phyloP scores from a whole-genome alignment of 1,140 invertebrate genomes.

The Cydia pomonella region DNA sequence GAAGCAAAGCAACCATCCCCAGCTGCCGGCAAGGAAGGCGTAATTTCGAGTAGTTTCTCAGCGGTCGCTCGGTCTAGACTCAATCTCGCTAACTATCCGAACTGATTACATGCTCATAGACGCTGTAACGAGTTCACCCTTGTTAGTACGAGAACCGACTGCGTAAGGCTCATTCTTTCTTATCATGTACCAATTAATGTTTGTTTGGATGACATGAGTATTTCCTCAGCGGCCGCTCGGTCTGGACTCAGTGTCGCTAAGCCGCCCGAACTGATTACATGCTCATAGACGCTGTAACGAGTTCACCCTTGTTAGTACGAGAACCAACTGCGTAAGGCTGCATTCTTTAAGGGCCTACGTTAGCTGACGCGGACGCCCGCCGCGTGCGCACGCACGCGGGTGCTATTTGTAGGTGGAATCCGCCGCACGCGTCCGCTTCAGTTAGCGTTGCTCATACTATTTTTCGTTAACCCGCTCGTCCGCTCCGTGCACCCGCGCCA shows the following conservation, averaged over 20 bases:
- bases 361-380: too few species aligned
- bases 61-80: neutral
- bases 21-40: too few species aligned
- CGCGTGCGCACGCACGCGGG: too few species aligned
- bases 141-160: slow-evolving; percentile 1
- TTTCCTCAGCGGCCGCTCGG: neutral
- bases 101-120: slow-evolving; percentile 29
- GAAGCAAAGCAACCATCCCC: too few species aligned
- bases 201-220: neutral
- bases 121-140: slow-evolving; percentile 21
- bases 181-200: neutral
- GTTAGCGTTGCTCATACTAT: too few species aligned
- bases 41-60: neutral
- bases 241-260: slow-evolving; percentile 25
- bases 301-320: slow-evolving; percentile 30
- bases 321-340: neutral
- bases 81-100: slow-evolving; percentile 16
- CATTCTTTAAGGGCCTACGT: too few species aligned
- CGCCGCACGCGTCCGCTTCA: too few species aligned
- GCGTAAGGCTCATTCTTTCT: slow-evolving; percentile 6
- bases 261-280: slow-evolving; percentile 30
- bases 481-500: too few species aligned
- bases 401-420: too few species aligned
- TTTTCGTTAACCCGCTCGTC: too few species aligned
- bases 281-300: slow-evolving; percentile 27